Evolutionary conservation across 2,888 invertebrate species (phyloP).

Genomic region (Eupithecia vulgata): DNA sequence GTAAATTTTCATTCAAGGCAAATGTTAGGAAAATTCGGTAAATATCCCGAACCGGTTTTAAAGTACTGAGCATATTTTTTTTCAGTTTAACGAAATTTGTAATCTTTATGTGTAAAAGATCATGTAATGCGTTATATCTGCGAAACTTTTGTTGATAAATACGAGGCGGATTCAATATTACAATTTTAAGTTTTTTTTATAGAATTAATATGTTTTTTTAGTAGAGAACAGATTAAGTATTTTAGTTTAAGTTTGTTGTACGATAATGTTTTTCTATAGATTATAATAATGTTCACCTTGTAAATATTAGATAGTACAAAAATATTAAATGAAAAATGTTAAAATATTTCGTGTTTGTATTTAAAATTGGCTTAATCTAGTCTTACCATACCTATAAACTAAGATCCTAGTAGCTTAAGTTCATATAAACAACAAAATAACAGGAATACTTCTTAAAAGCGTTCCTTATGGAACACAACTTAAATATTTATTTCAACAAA

Average conservation of each 20-base stretch:
- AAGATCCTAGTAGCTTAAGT: no score
- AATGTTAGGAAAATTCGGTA: neutral
- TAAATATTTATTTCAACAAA: no score
- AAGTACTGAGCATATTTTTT: neutral
- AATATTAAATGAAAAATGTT: slow-evolving; percentile 78
- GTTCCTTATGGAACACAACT: no score
- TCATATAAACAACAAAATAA: no score
- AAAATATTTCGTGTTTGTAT: slow-evolving; percentile 55
- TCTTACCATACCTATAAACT: neutral
- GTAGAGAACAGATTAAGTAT: slow-evolving; percentile 56
- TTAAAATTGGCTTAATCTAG: slow-evolving; percentile 26
- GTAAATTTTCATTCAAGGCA: neutral
- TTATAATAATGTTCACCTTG: slow-evolving; percentile 77
- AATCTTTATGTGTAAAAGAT: neutral
- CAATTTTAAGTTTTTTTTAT: slow-evolving; percentile 19
- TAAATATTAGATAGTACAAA: slow-evolving; percentile 83
- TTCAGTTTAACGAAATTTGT: neutral
- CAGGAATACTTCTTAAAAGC: no score
- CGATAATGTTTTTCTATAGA: slow-evolving; percentile 72
- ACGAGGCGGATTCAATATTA: slow-evolving; percentile 14
- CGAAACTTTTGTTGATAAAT: neutral
- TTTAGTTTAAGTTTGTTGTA: slow-evolving; percentile 75
- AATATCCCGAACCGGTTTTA: neutral
- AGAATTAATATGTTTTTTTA: slow-evolving; percentile 25
- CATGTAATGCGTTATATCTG: neutral